phyloP scores from a whole-genome alignment of 2,888 invertebrate genomes.

The Campoplex capitator region DNA sequence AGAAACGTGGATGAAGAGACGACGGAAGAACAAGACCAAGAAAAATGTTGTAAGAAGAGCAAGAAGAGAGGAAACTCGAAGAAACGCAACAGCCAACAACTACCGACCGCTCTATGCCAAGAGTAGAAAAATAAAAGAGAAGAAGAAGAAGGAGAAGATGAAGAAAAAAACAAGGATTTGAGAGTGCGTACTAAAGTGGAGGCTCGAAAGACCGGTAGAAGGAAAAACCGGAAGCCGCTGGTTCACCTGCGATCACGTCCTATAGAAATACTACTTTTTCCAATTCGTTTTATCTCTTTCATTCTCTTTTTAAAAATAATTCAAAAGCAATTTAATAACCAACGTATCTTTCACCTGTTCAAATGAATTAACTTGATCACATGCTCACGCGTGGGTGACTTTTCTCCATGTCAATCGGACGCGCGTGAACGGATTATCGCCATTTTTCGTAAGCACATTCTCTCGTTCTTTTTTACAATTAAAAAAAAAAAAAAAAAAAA shows the following conservation, averaged over 20 bases:
- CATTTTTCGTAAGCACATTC: conserved; percentile 6
- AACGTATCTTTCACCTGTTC: conserved; percentile 55
- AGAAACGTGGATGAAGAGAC: conserved; percentile 25
- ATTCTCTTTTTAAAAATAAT: not conserved
- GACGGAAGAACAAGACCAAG: conserved; percentile 35
- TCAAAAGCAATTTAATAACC: conserved; percentile 28
- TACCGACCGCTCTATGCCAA: conserved; percentile 37
- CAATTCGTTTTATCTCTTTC: not conserved
- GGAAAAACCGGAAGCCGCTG: conserved; percentile 65
- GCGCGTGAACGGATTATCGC: not conserved
- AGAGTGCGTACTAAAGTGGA: conserved; percentile 18
- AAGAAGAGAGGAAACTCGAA: conserved; percentile 52
- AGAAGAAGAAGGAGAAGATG: not conserved
- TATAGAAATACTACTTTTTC: conserved; percentile 22
- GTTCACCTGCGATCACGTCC: conserved; percentile 61
- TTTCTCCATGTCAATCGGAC: conserved; percentile 46
- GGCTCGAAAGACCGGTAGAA: conserved; percentile 47
- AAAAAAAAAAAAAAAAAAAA: not conserved
- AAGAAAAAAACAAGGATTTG: conserved; percentile 20
- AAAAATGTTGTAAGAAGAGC: conserved; percentile 35
- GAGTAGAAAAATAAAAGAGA: conserved; percentile 13
- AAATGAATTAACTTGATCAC: conserved; percentile 60
- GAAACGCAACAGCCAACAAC: conserved; percentile 43
- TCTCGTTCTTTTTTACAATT: conserved; percentile 12
- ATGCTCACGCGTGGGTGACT: conserved; percentile 54